Base-by-base conservation (phyloP, 1,140 invertebrate species). In the Galleria mellonella region DNA sequence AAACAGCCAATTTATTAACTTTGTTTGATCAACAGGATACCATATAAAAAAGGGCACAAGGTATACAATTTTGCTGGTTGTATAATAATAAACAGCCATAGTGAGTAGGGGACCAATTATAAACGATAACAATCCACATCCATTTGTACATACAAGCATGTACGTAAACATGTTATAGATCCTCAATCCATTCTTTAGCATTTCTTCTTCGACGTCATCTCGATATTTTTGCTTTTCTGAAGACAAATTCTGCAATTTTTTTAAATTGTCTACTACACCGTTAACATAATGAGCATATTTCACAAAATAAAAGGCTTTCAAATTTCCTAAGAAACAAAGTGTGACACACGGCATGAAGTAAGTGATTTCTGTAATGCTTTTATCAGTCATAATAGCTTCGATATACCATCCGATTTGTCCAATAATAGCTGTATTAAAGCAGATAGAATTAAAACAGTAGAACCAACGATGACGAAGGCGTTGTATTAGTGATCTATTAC, bases 1-100 rank as follows among this genome's bases (percentile, higher is more conserved):
- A 17, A 72, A 32, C 0, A 56, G 53, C 44, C 47, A 72, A 37
- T 47, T 37, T 11, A 36, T 31, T 14, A 61, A 33, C 39, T 57
- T 48, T 17, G 37, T 48, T 14, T 31, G 13, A 54, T 72, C 55
- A 39, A 72, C 67, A 8, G 69, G 69, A 54, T 67, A 72, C 10
- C 15, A 46, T 3, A 62, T n/a, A 2, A 63, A n/a, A 45, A 63
- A 72, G 0, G 69, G 69, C 10, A 59, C 31, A 9, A 47, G 14
- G 5, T 63, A 36, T 40, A 49, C 40, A 8, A 72, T 10, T 32
- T 61, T 43, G 0, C 62, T 59, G 4, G 49, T 47, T n/a, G 31
- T 28, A 1, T 45, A 47, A 40, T 65, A 72, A 11, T 43, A 27
- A 1, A 43, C 30, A 13, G 30, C 43, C 11, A 36, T 53, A 6